Conservation (phyloP, 2,888 invertebrate genomes). For the Choreutis nemorana region DNA sequence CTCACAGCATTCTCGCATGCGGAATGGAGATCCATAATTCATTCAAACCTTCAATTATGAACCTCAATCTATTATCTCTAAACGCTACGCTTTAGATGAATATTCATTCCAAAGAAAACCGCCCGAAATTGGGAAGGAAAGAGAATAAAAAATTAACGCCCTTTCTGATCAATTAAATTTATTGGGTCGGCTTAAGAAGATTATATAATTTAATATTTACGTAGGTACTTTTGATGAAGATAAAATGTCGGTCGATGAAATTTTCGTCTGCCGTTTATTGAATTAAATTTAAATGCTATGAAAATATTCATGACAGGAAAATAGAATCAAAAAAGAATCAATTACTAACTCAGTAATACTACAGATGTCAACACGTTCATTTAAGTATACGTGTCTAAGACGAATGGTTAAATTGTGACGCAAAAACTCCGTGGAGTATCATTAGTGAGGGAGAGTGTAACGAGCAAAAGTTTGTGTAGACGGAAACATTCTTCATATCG, state of each 20-base stretch:
- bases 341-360: too few species aligned
- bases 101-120: conserved; percentile 61
- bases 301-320: too few species aligned
- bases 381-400: conserved; percentile 32
- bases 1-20: conserved; percentile 32
- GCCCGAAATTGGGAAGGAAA: conserved; percentile 50
- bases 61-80: conserved; percentile 61
- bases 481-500: conserved; percentile 47
- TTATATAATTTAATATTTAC: too few species aligned
- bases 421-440: conserved; percentile 51
- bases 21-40: conserved; percentile 48
- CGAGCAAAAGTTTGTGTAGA: conserved; percentile 38
- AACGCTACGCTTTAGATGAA: conserved; percentile 60
- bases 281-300: too few species aligned
- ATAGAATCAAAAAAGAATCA: too few species aligned
- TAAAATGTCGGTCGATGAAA: too few species aligned
- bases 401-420: conserved; percentile 46
- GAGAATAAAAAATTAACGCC: too few species aligned
- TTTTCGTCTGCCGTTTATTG: too few species aligned
- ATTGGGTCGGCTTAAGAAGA: too few species aligned
- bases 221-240: too few species aligned
- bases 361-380: too few species aligned
- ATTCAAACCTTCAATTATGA: conserved; percentile 46
- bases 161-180: too few species aligned
- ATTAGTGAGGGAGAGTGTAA: conserved; percentile 46